Percentiles rank a stretch among this genome's conserved stretches.
phyloP scores from a whole-genome alignment of 64 coral and sea anemone species.

The Trachythela sp. region DNA sequence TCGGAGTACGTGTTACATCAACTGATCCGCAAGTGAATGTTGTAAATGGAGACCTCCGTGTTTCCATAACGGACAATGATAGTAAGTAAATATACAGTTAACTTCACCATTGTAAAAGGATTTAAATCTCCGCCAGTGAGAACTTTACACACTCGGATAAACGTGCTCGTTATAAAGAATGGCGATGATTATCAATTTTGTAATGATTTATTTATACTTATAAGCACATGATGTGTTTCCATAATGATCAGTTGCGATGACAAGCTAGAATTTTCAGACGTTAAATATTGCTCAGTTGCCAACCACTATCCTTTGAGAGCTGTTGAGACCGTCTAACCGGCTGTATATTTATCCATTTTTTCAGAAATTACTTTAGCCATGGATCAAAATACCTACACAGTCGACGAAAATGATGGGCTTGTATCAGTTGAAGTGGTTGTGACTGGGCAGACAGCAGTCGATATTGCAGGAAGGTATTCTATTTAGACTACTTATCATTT shows the following conservation, averaged over 20 bases:
- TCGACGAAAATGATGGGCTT: neutral
- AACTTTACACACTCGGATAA: too few species aligned
- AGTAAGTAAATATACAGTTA: neutral
- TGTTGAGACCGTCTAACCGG: neutral
- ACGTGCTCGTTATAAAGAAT: too few species aligned
- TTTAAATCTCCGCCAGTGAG: too few species aligned
- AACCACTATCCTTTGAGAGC: neutral
- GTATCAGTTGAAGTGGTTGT: neutral
- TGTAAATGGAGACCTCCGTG: neutral
- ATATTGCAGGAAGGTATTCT: neutral
- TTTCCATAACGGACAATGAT: neutral
- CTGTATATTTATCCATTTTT: neutral
- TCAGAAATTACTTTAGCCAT: neutral
- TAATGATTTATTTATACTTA: too few species aligned
- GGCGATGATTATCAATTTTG: too few species aligned
- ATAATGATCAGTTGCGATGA: too few species aligned
- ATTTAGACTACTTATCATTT: neutral
- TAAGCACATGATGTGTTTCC: too few species aligned
- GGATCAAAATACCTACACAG: neutral
- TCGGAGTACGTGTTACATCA: neutral
- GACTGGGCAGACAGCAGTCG: neutral
- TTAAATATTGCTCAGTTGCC: too few species aligned
- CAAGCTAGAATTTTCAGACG: too few species aligned
- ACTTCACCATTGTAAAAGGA: neutral
- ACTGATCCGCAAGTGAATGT: neutral